Conservation (phyloP, 92 coral and sea anemone genomes). For the Epizoanthus ramosus region DNA sequence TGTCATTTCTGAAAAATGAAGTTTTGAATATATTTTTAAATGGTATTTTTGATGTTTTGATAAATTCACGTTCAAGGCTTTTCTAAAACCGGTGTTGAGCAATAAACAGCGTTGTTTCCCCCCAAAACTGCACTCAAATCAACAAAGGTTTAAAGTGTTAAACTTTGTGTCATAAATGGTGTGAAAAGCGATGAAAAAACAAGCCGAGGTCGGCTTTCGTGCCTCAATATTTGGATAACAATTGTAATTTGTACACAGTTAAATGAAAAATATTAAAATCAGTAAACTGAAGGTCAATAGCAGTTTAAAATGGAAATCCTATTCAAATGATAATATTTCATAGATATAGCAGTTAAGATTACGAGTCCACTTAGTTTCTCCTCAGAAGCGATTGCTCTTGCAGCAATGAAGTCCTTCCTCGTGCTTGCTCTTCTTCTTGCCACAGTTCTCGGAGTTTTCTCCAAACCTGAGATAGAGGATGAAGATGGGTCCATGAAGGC, state of each 20-base stretch:
- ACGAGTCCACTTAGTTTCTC: background rate
- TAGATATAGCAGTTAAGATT: background rate
- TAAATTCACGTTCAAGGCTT: too few species aligned
- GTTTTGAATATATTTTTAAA: too few species aligned
- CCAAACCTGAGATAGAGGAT: slow-evolving; percentile 1
- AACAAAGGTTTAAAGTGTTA: too few species aligned
- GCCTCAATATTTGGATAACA: too few species aligned
- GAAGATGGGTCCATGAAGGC: background rate
- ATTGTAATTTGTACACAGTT: slow-evolving; percentile 1
- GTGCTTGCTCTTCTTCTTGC: background rate
- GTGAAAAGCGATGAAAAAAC: too few species aligned
- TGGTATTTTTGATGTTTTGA: too few species aligned
- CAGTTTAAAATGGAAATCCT: background rate
- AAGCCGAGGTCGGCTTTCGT: too few species aligned
- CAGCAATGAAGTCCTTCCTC: background rate
- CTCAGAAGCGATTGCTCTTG: background rate
- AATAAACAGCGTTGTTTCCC: too few species aligned
- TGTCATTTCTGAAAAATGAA: too few species aligned
- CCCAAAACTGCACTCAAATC: too few species aligned
- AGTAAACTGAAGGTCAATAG: background rate
- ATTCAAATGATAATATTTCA: background rate
- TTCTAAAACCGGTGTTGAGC: too few species aligned
- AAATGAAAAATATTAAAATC: background rate
- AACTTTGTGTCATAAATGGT: too few species aligned
- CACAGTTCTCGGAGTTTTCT: background rate